Evolutionary conservation across 2,113 vertebrate species (phyloP).

Genomic region (Cavia aperea): DNA sequence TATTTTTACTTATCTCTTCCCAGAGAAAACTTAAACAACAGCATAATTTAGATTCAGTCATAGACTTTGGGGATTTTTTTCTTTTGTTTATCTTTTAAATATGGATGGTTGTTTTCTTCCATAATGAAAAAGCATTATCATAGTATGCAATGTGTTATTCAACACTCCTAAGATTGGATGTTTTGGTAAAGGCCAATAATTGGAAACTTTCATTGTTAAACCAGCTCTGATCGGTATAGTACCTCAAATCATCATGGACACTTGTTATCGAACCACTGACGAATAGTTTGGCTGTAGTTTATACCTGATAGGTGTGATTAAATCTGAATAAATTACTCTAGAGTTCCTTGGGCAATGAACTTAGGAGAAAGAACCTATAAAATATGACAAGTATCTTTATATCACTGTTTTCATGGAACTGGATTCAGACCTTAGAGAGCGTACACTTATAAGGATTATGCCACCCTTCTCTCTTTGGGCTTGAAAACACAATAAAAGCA

Average conservation of each 20-base stretch:
- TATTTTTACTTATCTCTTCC: background rate
- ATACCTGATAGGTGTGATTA: background rate
- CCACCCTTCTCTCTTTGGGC: background rate
- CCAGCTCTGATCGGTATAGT: background rate
- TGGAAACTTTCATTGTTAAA: background rate
- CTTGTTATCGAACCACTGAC: background rate
- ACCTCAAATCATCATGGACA: background rate
- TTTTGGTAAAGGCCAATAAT: background rate
- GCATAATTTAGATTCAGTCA: background rate
- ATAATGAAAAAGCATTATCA: background rate
- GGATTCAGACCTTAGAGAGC: background rate
- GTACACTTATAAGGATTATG: background rate
- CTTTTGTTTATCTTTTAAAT: conserved; percentile 22
- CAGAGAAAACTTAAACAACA: background rate
- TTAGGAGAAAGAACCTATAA: background rate
- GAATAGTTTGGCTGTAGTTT: background rate
- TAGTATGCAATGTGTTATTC: background rate
- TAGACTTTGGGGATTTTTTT: background rate
- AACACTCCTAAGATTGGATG: background rate
- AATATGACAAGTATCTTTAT: background rate
- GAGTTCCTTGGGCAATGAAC: background rate
- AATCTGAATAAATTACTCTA: conserved; percentile 34
- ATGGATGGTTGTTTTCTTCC: background rate
- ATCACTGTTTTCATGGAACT: background rate
- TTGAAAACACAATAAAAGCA: conserved; percentile 32